Conservation (phyloP, 2,113 vertebrate genomes). For the Herpetotheres cachinnans region DNA sequence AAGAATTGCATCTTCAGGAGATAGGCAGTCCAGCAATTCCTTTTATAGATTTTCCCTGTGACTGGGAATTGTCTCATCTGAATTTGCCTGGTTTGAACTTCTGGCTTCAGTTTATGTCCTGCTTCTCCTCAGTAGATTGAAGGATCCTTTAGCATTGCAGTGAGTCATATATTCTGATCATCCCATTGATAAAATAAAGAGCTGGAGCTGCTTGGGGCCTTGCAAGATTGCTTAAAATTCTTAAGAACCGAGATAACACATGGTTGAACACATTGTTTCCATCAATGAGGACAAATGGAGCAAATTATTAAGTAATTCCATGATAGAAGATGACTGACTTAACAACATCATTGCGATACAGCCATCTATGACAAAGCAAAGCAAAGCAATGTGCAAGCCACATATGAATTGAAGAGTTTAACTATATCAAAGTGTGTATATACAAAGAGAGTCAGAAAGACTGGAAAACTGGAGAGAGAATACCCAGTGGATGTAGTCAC, state of each 20-base stretch:
- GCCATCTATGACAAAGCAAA: neutral
- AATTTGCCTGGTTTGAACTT: neutral
- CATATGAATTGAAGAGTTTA: neutral
- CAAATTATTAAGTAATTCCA: neutral
- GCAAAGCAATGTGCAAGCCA: neutral
- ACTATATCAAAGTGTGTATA: neutral
- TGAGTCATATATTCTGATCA: neutral
- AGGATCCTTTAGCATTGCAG: neutral
- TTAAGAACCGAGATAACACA: neutral
- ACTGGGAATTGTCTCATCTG: neutral
- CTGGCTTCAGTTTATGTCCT: neutral
- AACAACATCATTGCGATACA: neutral
- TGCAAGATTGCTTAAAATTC: neutral
- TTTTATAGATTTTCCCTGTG: neutral
- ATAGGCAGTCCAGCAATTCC: neutral
- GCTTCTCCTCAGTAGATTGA: neutral
- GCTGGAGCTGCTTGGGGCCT: neutral
- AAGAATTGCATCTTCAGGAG: neutral
- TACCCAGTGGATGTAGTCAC: neutral
- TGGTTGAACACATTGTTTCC: neutral
- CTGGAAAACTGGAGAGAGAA: neutral
- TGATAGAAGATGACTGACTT: neutral
- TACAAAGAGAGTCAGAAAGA: neutral
- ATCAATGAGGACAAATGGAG: neutral
- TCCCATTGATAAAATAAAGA: conserved; percentile 7